Conservation (phyloP, 2,113 vertebrate species). For the Polypterus bichir region DNA sequence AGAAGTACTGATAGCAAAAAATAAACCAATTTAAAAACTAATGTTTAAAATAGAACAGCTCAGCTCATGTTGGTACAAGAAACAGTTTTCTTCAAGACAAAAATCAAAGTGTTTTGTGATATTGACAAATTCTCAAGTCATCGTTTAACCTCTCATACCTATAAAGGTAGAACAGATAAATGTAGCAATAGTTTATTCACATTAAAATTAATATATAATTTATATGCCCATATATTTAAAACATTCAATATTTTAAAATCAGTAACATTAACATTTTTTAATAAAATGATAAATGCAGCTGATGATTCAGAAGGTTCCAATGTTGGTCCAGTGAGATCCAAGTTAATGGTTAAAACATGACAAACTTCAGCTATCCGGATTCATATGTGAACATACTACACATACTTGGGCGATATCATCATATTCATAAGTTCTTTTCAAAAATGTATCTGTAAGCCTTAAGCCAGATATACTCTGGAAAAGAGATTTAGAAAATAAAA, state of each 20-base stretch:
- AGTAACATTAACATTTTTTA: slow-evolving; percentile 21
- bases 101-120: no score
- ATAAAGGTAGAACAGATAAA: not conserved
- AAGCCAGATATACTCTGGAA: slow-evolving; percentile 83
- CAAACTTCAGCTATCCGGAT: slow-evolving; percentile 54
- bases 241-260: slow-evolving; percentile 33
- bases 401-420: slow-evolving; percentile 95
- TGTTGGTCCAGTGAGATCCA: slow-evolving; percentile 37
- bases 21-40: no score
- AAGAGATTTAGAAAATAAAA: slow-evolving; percentile 13
- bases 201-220: slow-evolving; percentile 38
- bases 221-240: slow-evolving; percentile 35
- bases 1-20: no score
- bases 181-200: not conserved
- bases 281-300: slow-evolving; percentile 16
- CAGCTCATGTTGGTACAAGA: no score
- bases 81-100: no score
- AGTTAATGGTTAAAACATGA: not conserved
- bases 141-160: no score
- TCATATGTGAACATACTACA: slow-evolving; percentile 73
- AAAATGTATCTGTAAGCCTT: slow-evolving; percentile 85
- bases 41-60: no score
- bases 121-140: no score
- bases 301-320: slow-evolving; percentile 16
- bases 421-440: slow-evolving; percentile 95